Percentiles rank a stretch among this genome's conserved stretches.
Conservation (phyloP, 2,888 invertebrate genomes). For the Drosophila greeni region DNA sequence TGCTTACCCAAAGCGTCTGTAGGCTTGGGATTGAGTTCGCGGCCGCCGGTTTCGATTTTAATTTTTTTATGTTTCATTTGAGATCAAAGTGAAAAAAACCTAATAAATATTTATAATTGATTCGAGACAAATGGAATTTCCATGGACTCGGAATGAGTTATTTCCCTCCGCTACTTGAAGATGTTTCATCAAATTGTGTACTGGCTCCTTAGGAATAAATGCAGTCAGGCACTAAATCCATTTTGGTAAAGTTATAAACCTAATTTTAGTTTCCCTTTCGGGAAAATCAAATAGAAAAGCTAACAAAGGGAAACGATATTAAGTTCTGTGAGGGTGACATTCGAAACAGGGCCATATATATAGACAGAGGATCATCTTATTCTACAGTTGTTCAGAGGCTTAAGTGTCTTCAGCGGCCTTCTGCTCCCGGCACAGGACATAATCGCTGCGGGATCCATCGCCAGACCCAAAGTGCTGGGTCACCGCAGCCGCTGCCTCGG, state of each 20-base stretch:
- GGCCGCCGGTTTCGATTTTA: constrained; percentile 14
- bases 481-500: constrained; percentile 59
- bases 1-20: not conserved
- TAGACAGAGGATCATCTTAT: constrained; percentile 14
- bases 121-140: not conserved
- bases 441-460: constrained; percentile 67
- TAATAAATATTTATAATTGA: not conserved
- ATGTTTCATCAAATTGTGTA: constrained; percentile 1
- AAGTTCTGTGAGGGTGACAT: constrained; percentile 6
- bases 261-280: constrained; percentile 5
- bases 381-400: constrained; percentile 10
- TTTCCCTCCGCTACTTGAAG: not conserved
- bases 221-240: constrained; percentile 32
- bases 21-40: not conserved
- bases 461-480: constrained; percentile 55
- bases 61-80: not conserved
- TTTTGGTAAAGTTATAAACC: constrained; percentile 5
- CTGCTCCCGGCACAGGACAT: constrained; percentile 60
- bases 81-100: constrained; percentile 4
- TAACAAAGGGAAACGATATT: not conserved
- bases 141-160: not conserved
- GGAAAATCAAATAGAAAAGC: not conserved
- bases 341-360: constrained; percentile 21
- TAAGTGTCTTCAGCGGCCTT: constrained; percentile 42
- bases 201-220: constrained; percentile 18